Base-by-base conservation (phyloP, 2,888 invertebrate species). In the Cyclophora albipunctata region DNA sequence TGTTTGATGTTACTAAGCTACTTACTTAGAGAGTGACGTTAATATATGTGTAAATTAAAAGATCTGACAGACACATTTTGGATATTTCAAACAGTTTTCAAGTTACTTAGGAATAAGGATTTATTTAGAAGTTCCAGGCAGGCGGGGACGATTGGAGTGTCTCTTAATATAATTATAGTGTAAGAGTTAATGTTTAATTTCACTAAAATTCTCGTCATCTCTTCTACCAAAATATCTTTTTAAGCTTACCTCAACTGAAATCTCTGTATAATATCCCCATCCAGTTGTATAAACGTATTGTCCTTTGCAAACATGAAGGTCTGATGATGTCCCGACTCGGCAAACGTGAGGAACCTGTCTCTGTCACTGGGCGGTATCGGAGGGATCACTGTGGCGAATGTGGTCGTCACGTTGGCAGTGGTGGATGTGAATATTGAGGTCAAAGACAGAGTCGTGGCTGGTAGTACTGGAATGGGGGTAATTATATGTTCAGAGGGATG, bases 261-360 rank as follows among this genome's bases (percentile, higher is more conserved):
- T 52, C 95, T 93, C 73, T 95, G 95, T 73, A 96, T 96, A 56
- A 95, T 94, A 74, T 94, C 94, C n/a, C 96, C 96, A 74, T 96
- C 96, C 47, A 97, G 91, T 75, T 96, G 96, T 71, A 97, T 96
- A 77, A 94, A 96, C 3, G 96, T 96, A 70, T 96, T 96, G 62
- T 95, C 95, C 72, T 96, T 94, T 33, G 96, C 95, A 78, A 96
- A 96, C 92, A 96, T 95, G 77, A 96, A 97, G n/a, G 95, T 95
- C 69, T 93, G 93, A 62, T 94, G 92, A 67, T 94, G 91, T 2
- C 95, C 96, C 3, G 95, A 94, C 80, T 96, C 96, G 66, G 94
- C 94, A 72, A 96, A 96, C 1, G 96, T 95, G 45, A 96, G 85
- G 73, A 94, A 94, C 60, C 94, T 90, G 49, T 95, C 95, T 57